Evolutionary conservation across 1,140 invertebrate genomes (phyloP).

Genomic region (Rhynchophorus ferrugineus): DNA sequence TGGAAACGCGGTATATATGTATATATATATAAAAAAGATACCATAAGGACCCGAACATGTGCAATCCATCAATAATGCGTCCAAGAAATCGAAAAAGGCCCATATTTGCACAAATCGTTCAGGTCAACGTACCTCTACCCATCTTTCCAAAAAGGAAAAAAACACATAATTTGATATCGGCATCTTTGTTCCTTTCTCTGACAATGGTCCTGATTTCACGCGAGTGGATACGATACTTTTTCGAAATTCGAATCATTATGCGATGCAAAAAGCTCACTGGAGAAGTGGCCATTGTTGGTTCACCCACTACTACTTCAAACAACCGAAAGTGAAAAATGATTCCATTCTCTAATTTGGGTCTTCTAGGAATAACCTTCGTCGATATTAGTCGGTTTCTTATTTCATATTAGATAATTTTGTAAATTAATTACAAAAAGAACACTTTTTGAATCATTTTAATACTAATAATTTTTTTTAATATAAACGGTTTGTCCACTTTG

Average conservation of each 20-base stretch:
- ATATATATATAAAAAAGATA: constrained; percentile 20
- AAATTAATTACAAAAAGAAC: too few species aligned
- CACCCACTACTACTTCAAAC: constrained; percentile 7
- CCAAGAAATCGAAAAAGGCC: constrained; percentile 17
- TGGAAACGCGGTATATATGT: too few species aligned
- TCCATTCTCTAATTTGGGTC: constrained; percentile 15
- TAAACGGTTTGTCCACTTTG: too few species aligned
- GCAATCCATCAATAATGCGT: constrained; percentile 20
- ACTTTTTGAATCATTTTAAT: too few species aligned
- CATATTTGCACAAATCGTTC: constrained; percentile 24
- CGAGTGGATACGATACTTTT: constrained; percentile 23
- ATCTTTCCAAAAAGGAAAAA: constrained; percentile 9
- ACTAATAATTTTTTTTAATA: too few species aligned
- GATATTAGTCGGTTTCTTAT: too few species aligned
- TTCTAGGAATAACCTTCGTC: constrained; percentile 21
- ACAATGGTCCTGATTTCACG: constrained; percentile 24
- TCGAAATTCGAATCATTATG: constrained; percentile 20
- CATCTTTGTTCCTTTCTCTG: constrained; percentile 21
- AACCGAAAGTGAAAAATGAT: constrained; percentile 21
- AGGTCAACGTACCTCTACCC: constrained; percentile 17
- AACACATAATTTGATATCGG: constrained; percentile 26
- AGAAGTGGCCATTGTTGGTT: constrained; percentile 15
- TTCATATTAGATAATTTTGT: too few species aligned
- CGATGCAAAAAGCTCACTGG: too few species aligned
- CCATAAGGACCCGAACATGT: constrained; percentile 25